Evolutionary conservation across 2,888 invertebrate genomes (phyloP), one percentile per base, ranked within the genome.

Genomic region (Mythimna ferrago): DNA sequence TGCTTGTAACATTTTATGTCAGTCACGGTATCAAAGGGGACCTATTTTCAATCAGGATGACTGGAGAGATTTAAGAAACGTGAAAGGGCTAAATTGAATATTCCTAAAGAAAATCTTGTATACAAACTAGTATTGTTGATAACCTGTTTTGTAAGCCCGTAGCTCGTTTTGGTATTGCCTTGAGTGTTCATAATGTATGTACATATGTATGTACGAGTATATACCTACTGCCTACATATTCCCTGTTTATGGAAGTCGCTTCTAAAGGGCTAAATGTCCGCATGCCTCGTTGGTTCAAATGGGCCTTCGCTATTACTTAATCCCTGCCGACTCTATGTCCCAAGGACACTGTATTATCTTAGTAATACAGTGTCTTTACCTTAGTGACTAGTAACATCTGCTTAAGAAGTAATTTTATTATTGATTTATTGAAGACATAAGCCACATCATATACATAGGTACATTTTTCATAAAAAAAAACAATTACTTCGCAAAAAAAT

Each of bases 201-300:
- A 26, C 26, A 26, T 26, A 48, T 48, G 2, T 48, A 48, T 48
- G 16, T 48, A 48, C 48, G 44, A 44, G n/a, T 51, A n/a, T 64
- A 6, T n/a, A 35, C 6, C 26, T 35, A 38, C 38, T 35, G 44
- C 21, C 54, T 72, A 38, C 1, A 11, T 26, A 66, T 53, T 54
- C 6, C 11, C 41, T 58, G 60, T 65, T 41, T 19, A 32, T 51
- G 54, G 41, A 53, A 35, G 32, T 48, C 11, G 56, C 61, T 71
- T 56, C 60, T 71, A 62, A 11, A 78, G 61, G 35, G 44, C 19
- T 14, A 65, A 65, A 77, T 61, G 32, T 44, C 56, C 41, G 16
- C 60, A 56, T 53, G 44, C 48, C 21, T 57, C 41, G 16, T 66
- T 73, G 62, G 26, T 56, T 61, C 6, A 58, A 78, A 66, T 38